Conservation (phyloP, 2,888 invertebrate species). For the Ferdinandea cuprea region DNA sequence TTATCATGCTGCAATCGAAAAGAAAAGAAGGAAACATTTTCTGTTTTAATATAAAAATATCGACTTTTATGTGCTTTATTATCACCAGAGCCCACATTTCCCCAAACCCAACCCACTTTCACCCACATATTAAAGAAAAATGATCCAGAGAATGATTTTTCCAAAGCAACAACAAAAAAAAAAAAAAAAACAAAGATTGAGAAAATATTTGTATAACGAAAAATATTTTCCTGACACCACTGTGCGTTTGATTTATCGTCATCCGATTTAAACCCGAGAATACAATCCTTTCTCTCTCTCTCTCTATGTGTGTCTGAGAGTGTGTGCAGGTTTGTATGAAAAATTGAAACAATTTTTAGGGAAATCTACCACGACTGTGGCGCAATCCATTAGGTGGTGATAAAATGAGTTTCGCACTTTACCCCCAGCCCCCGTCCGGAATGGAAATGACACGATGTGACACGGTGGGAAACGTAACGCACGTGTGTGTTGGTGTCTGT, state of each 20-base stretch:
- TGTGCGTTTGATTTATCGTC: constrained; percentile 68
- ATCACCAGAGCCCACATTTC: no score
- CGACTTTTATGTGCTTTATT: background rate
- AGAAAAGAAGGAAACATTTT: constrained; percentile 36
- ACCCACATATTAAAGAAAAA: constrained; percentile 31
- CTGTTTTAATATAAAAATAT: constrained; percentile 60
- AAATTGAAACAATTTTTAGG: constrained; percentile 61
- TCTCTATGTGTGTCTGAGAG: background rate
- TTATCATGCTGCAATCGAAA: constrained; percentile 45
- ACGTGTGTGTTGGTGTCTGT: constrained; percentile 17
- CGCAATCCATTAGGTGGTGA: constrained; percentile 21
- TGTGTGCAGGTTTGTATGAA: background rate
- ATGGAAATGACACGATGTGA: no score
- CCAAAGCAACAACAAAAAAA: no score
- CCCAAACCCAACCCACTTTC: background rate
- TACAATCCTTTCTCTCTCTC: background rate
- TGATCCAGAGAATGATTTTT: constrained; percentile 53
- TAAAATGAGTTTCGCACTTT: constrained; percentile 41
- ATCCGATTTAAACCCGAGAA: constrained; percentile 46
- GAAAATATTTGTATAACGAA: constrained; percentile 40
- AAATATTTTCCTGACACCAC: constrained; percentile 69
- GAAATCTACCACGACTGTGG: background rate
- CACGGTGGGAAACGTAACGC: constrained; percentile 21
- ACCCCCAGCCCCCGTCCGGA: constrained; percentile 19
- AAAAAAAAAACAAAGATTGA: constrained; percentile 13